These are phyloP conservation scores for Lycaon pictus DNA, from an alignment of 2,113 vertebrate genomes.

Conservation along the genomic window DNA sequence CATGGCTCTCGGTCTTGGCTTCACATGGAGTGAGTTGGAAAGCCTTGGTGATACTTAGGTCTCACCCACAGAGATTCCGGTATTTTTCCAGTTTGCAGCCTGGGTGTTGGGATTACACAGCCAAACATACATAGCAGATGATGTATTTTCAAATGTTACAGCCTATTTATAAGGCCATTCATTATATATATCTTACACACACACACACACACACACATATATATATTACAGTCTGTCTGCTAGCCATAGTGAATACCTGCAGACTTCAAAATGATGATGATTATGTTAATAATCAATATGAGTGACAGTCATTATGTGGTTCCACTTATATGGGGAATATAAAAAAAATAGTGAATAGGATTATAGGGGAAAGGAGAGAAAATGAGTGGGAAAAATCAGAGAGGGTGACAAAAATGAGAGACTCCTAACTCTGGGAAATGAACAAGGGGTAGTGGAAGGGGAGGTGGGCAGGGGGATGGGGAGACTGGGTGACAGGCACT, in stretches of 20 bases:
- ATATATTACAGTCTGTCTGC: background rate
- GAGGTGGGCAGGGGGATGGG: too few relatives aligned
- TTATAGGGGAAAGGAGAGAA: too few relatives aligned
- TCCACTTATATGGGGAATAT: too few relatives aligned
- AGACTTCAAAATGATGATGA: background rate
- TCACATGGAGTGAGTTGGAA: background rate
- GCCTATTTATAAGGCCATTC: background rate
- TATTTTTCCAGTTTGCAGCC: background rate
- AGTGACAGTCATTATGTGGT: background rate
- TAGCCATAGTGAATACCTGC: background rate
- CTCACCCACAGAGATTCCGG: background rate
- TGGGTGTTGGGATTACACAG: background rate
- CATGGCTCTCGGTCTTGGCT: background rate
- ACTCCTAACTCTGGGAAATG: too few relatives aligned
- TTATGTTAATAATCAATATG: background rate
- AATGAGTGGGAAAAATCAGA: too few relatives aligned
- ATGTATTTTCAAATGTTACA: background rate
- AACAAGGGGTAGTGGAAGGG: too few relatives aligned
- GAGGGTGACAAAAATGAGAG: too few relatives aligned
- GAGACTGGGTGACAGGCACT: too few relatives aligned
- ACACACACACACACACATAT: too few relatives aligned
- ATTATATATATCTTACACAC: background rate
- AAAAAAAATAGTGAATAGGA: too few relatives aligned
- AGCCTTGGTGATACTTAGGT: background rate
- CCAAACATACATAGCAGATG: background rate